A percentile compares a stretch with the other conserved stretches of the same genome.
phyloP scores from a whole-genome alignment of 2,797 vertebrate genomes.

The Poecile montanus region DNA sequence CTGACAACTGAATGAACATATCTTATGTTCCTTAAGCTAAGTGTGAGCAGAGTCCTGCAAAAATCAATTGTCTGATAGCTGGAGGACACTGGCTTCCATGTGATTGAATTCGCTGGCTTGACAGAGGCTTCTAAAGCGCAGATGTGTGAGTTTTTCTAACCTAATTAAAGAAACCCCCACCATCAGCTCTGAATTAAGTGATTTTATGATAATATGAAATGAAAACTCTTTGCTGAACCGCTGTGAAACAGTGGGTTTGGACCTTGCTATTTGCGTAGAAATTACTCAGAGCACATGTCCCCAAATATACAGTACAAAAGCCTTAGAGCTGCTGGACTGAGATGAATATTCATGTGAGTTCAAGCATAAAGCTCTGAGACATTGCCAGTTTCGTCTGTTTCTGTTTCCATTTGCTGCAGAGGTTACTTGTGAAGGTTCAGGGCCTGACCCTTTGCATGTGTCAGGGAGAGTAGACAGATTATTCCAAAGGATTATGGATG shows the following conservation, averaged over 20 bases:
- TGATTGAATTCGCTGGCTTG: slow-evolving; percentile 74
- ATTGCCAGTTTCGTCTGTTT: slow-evolving; percentile 26
- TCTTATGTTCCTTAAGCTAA: slow-evolving; percentile 74
- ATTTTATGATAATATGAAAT: slow-evolving; percentile 54
- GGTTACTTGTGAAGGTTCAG: slow-evolving; percentile 35
- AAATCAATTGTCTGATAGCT: slow-evolving; percentile 84
- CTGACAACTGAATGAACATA: slow-evolving; percentile 71
- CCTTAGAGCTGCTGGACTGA: slow-evolving; percentile 48
- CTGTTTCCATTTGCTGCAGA: slow-evolving; percentile 37
- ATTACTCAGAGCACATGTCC: slow-evolving; percentile 1
- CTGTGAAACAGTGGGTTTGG: slow-evolving; percentile 12
- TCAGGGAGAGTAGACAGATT: slow-evolving; percentile 4
- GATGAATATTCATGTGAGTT: slow-evolving; percentile 69
- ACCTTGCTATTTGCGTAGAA: slow-evolving; percentile 16
- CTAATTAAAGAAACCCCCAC: slow-evolving; percentile 73
- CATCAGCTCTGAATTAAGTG: slow-evolving; percentile 60
- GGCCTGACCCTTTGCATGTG: background rate
- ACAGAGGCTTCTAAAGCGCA: slow-evolving; percentile 60
- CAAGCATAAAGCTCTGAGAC: slow-evolving; percentile 61
- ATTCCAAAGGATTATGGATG: background rate
- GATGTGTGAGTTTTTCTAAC: slow-evolving; percentile 70
- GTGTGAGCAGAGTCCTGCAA: slow-evolving; percentile 83
- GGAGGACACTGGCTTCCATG: slow-evolving; percentile 74
- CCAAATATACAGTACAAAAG: slow-evolving; percentile 3
- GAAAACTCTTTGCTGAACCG: background rate